Percentiles rank a stretch among this genome's conserved stretches.
phyloP scores from a whole-genome alignment of 2,113 vertebrate species.

The Pseudorhombus dupliciocellatus region DNA sequence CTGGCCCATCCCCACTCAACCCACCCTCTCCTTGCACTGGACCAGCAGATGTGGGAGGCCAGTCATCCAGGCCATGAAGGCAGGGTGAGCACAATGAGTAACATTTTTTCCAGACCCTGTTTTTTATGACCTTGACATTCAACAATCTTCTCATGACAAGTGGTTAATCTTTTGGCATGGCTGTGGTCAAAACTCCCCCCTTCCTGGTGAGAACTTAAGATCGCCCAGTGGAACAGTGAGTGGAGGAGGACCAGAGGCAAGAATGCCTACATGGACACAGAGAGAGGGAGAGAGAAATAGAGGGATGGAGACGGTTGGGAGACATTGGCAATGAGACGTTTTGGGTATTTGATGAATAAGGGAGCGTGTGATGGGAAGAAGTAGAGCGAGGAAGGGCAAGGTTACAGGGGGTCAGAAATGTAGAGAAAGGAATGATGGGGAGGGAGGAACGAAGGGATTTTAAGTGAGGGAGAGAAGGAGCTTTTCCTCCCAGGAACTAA shows the following conservation, averaged over 20 bases:
- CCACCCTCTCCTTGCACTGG: slow-evolving; percentile 48
- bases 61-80: slow-evolving; percentile 65
- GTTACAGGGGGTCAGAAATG: slow-evolving; percentile 9
- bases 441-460: slow-evolving; percentile 37
- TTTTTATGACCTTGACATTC: slow-evolving; percentile 79
- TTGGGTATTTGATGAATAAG: slow-evolving; percentile 44
- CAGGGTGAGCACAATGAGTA: slow-evolving; percentile 60
- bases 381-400: slow-evolving; percentile 11
- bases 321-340: slow-evolving; percentile 40
- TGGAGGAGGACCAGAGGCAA: slow-evolving; percentile 43
- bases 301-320: slow-evolving; percentile 42
- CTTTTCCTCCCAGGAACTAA: slow-evolving; percentile 9
- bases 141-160: slow-evolving; percentile 73
- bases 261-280: slow-evolving; percentile 48
- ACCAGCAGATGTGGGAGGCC: slow-evolving; percentile 62
- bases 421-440: slow-evolving; percentile 46
- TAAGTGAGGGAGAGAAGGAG: slow-evolving; percentile 6
- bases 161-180: slow-evolving; percentile 68
- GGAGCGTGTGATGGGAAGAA: slow-evolving; percentile 27
- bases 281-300: slow-evolving; percentile 26
- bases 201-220: slow-evolving; percentile 68
- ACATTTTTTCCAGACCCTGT: slow-evolving; percentile 73
- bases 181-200: slow-evolving; percentile 57
- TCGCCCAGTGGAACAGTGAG: slow-evolving; percentile 41
- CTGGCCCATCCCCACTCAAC: slow-evolving; percentile 43